Conservation (phyloP, 1,140 invertebrate species). For the Hypsibius dujardini region DNA sequence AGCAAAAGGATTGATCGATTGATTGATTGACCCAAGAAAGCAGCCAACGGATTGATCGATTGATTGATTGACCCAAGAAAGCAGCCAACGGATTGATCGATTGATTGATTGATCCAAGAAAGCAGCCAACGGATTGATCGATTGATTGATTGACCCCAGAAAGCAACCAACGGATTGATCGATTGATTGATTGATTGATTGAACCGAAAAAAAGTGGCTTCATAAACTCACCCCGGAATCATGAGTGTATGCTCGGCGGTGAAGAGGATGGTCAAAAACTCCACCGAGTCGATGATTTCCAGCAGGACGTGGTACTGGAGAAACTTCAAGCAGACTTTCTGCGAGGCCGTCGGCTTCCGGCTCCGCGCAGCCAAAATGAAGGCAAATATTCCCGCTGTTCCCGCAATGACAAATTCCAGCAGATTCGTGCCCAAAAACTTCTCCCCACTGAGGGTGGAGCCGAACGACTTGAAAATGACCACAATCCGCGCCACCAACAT, state of each 20-base stretch:
- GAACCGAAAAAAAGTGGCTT: too few species aligned
- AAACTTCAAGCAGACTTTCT: constrained; percentile 12
- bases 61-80: too few species aligned
- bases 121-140: too few species aligned
- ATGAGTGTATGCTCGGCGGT: constrained; percentile 3
- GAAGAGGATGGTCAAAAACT: constrained; percentile 14
- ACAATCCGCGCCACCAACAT: not conserved
- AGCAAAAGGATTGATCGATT: too few species aligned
- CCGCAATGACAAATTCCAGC: constrained; percentile 10
- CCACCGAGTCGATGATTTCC: constrained; percentile 12
- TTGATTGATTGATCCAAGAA: too few species aligned
- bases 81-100: too few species aligned
- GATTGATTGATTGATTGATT: too few species aligned
- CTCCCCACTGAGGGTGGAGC: not conserved
- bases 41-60: too few species aligned
- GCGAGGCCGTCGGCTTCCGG: not conserved
- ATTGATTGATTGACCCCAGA: too few species aligned
- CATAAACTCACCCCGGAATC: not conserved
- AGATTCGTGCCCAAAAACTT: constrained; percentile 1
- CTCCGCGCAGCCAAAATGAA: not conserved
- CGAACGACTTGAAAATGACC: constrained; percentile 14
- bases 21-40: too few species aligned
- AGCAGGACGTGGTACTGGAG: constrained; percentile 2
- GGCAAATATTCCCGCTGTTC: not conserved
- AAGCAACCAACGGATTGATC: too few species aligned